Conservation (phyloP, 2,888 invertebrate genomes). For the Drosophila acutilabella region DNA sequence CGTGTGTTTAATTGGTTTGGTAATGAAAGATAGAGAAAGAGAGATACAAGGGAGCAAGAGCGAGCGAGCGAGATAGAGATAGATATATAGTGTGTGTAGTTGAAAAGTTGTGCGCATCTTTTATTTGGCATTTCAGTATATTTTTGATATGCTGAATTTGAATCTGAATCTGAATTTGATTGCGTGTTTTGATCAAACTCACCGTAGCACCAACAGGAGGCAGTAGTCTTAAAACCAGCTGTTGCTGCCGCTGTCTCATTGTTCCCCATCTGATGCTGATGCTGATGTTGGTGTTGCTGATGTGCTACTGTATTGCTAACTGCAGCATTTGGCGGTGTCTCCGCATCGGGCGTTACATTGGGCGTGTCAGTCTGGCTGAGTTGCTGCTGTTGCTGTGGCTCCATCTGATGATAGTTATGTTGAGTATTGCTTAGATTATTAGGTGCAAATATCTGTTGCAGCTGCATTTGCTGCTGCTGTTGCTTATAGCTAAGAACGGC, state of each 20-base stretch:
- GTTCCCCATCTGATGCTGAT: constrained; percentile 35
- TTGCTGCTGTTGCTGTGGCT: constrained; percentile 43
- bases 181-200: constrained; percentile 80
- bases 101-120: constrained; percentile 73
- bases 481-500: constrained; percentile 71
- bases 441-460: constrained; percentile 54
- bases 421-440: constrained; percentile 68
- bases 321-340: constrained; percentile 47
- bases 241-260: constrained; percentile 46
- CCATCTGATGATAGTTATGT: constrained; percentile 68
- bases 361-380: constrained; percentile 66
- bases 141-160: constrained; percentile 14
- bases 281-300: constrained; percentile 50
- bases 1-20: constrained; percentile 44
- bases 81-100: constrained; percentile 54
- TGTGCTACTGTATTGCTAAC: constrained; percentile 42
- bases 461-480: constrained; percentile 57
- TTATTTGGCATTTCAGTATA: constrained; percentile 24
- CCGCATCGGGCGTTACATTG: constrained; percentile 51
- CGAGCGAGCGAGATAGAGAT: constrained; percentile 10
- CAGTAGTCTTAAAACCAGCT: constrained; percentile 73
- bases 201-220: constrained; percentile 85
- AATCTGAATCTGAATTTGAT: constrained; percentile 66
- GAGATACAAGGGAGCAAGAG: constrained; percentile 16
- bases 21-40: constrained; percentile 13